Conservation (phyloP, 2,113 vertebrate species). For the Oncorhynchus clarkii region DNA sequence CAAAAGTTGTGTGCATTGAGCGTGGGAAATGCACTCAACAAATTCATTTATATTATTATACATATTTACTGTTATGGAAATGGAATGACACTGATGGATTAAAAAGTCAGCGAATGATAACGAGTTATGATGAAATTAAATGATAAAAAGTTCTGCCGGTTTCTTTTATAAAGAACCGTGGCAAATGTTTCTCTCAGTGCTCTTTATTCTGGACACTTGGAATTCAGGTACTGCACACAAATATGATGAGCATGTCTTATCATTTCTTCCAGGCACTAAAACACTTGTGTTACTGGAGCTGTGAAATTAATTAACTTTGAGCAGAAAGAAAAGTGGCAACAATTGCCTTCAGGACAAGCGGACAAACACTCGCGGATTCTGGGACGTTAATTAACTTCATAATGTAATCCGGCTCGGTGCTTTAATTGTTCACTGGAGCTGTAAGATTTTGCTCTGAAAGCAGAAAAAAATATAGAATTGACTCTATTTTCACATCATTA, state of each 20-base stretch:
- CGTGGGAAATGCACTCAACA: too few relatives aligned
- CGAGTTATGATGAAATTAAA: too few relatives aligned
- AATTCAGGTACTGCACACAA: neutral
- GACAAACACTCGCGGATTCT: neutral
- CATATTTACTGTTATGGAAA: too few relatives aligned
- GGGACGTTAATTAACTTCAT: neutral
- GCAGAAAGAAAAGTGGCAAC: neutral
- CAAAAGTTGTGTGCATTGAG: too few relatives aligned
- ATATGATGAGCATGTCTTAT: neutral
- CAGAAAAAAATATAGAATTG: neutral
- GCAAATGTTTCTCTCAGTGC: neutral
- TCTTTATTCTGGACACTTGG: neutral
- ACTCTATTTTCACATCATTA: too few relatives aligned
- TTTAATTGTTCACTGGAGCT: neutral
- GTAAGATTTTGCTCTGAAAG: neutral
- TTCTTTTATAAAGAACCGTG: neutral
- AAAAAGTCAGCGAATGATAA: too few relatives aligned
- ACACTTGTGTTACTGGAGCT: neutral
- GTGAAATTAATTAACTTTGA: constrained; percentile 16
- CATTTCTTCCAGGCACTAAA: constrained; percentile 3
- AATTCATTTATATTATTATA: too few relatives aligned
- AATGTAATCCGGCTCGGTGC: neutral
- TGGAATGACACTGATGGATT: too few relatives aligned
- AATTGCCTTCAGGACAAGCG: neutral
- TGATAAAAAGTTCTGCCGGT: too few relatives aligned